phyloP scores from a whole-genome alignment of 1,140 invertebrate genomes.

The Linepithema humile region DNA sequence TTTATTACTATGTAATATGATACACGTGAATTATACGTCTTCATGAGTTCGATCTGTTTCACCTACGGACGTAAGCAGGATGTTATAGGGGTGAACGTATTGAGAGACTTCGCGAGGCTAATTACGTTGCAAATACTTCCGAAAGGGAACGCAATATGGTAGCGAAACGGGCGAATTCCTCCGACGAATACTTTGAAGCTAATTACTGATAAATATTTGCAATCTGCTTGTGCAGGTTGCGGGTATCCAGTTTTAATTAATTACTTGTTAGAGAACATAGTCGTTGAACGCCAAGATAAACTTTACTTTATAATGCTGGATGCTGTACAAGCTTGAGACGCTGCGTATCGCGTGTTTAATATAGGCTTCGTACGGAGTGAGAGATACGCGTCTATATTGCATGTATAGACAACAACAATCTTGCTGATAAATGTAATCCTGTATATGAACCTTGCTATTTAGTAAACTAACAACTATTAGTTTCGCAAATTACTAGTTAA shows the following conservation, averaged over 20 bases:
- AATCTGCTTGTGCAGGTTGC: slow-evolving; percentile 45
- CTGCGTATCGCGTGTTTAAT: not conserved
- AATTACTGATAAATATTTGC: slow-evolving; percentile 59
- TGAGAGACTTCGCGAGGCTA: slow-evolving; percentile 48
- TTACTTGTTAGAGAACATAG: slow-evolving; percentile 38
- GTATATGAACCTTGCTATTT: not conserved
- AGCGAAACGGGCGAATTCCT: slow-evolving; percentile 42
- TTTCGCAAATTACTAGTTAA: not conserved
- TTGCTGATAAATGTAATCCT: slow-evolving; percentile 6
- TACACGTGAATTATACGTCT: slow-evolving; percentile 28
- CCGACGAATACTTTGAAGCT: slow-evolving; percentile 52
- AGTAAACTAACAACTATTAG: not conserved
- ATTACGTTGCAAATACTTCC: slow-evolving; percentile 48
- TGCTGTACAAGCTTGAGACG: not conserved
- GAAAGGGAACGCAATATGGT: slow-evolving; percentile 49
- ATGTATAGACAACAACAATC: not conserved
- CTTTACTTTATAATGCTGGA: slow-evolving; percentile 49
- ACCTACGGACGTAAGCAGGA: not conserved
- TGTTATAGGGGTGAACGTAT: slow-evolving; percentile 25
- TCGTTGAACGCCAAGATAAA: slow-evolving; percentile 20
- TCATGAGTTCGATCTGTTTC: slow-evolving; percentile 5
- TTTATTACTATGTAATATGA: no score
- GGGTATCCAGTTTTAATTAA: slow-evolving; percentile 52
- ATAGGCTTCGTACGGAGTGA: not conserved
- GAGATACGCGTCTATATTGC: slow-evolving; percentile 16